Conservation (phyloP, 2,888 invertebrate species). For the Parapristionchus giblindavisi region DNA sequence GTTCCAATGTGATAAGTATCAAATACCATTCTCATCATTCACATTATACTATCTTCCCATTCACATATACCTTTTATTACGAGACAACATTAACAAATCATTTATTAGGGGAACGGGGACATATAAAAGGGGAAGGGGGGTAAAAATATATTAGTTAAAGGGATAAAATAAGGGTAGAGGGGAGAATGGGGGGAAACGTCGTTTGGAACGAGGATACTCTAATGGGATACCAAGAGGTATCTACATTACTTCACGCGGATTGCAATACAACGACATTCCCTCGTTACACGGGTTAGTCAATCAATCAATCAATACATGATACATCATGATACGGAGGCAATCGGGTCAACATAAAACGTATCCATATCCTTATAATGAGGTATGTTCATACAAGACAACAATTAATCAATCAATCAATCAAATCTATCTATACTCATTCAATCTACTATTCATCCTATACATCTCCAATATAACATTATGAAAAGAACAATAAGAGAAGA, state of each 20-base stretch:
- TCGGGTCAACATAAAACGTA: neutral
- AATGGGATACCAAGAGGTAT: slow-evolving; percentile 25
- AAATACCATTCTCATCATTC: no score
- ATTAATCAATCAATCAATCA: neutral
- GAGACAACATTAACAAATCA: neutral
- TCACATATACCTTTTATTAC: neutral
- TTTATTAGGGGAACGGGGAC: slow-evolving; percentile 4
- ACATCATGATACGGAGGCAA: no score
- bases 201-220: slow-evolving; percentile 27
- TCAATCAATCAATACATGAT: no score
- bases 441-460: neutral
- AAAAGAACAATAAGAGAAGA: no score
- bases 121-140: neutral
- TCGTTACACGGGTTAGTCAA: slow-evolving; percentile 33
- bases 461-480: slow-evolving; percentile 20
- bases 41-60: neutral
- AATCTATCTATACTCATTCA: slow-evolving; percentile 11
- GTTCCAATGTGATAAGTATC: no score
- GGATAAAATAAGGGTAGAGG: neutral
- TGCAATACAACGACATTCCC: slow-evolving; percentile 16
- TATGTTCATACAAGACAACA: neutral
- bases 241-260: neutral
- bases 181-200: slow-evolving; percentile 2
- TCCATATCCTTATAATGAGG: no score
- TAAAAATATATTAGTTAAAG: slow-evolving; percentile 5